Evolutionary conservation across 2,113 vertebrate species (phyloP).

Genomic region (Malurus elegans): DNA sequence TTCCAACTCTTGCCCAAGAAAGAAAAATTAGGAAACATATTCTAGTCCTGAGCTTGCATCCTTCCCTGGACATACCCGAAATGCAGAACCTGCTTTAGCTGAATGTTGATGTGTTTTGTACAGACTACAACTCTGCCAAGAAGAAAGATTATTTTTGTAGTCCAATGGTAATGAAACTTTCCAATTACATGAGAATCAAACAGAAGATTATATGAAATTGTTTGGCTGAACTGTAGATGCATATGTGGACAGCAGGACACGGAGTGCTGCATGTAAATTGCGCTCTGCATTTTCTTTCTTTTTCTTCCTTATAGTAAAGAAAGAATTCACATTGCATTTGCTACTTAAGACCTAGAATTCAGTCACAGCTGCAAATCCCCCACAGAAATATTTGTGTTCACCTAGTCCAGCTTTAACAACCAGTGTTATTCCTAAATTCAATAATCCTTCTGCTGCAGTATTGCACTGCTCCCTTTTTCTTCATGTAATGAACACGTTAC

Average conservation of each 20-base stretch:
- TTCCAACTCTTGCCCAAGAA: not conserved
- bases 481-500: fast-evolving
- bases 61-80: not conserved
- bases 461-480: not conserved
- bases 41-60: not conserved
- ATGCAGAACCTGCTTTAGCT: not conserved
- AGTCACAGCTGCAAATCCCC: not conserved
- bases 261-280: not conserved
- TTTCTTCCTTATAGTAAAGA: not conserved
- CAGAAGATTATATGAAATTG: not conserved
- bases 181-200: not conserved
- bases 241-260: no score
- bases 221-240: not conserved
- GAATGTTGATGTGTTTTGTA: not conserved
- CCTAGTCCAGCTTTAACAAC: not conserved
- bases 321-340: not conserved
- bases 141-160: not conserved
- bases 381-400: not conserved
- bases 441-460: not conserved
- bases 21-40: not conserved
- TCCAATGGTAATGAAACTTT: not conserved
- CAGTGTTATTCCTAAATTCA: not conserved
- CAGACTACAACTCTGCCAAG: not conserved
- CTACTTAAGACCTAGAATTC: not conserved
- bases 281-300: not conserved